Base-by-base conservation (phyloP, 2,797 vertebrate species). In the Hipposideros larvatus region DNA sequence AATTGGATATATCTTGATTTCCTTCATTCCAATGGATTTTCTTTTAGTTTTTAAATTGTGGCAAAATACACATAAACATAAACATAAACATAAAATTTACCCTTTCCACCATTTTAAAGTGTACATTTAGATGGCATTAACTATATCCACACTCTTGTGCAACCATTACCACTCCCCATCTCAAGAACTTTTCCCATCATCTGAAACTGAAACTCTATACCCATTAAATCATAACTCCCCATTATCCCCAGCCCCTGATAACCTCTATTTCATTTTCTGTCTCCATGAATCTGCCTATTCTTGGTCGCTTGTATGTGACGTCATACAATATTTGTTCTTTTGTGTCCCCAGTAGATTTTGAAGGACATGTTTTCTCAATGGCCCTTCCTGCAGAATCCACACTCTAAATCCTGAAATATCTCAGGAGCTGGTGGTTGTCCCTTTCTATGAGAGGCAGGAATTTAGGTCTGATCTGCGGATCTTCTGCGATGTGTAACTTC, bases 1-100 rank as follows among this genome's bases (percentile, higher is more conserved):
- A 1, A 37, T 74, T 68, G 28, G 24, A 18, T 94, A 18, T 82
- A 80, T 78, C 85, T 95, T 86, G 57, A 73, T 92, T 82, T 66
- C 48, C 48, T 87, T 92, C n/a, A 37, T 87, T 78, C 74, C 63
- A 48, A 28, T 46, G 15, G 13, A 63, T 65, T 51, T 70, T 68
- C 37, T 85, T 53, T 28, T 14, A 24, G 63, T 66, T 87, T 84
- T 43, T 37, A 77, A 96, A 75, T 70, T 70, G 11, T 53, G 14
- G 31, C 51, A 43, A 75, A 95, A 61, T n/a, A 61, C 1, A 24
- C 5, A 10, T 24, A n/a, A 37, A 37, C 37, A 37, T 37, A 37
- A 37, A 37, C 37, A 37, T 37, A 37, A 37, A 70, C 53, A 71
- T 61, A 51, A 66, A 46, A 26, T 37, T 13, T 22, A 78, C 59